Percentiles rank a stretch among this genome's conserved stretches.
phyloP scores from a whole-genome alignment of 2,888 invertebrate genomes.

The Calephelis perditalis region DNA sequence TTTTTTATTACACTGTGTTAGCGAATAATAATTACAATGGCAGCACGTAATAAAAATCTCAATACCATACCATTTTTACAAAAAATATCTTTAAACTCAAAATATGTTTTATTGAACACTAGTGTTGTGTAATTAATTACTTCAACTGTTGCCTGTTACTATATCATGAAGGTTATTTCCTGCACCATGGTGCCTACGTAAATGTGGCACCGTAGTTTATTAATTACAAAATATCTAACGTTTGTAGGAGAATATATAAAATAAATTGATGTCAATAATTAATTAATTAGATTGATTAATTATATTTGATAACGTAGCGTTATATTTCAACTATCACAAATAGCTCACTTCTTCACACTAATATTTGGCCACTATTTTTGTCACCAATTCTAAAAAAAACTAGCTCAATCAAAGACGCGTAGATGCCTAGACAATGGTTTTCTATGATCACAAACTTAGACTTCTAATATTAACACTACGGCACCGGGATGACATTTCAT shows the following conservation, averaged over 20 bases:
- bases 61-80: no score
- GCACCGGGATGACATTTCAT: slow-evolving; percentile 76
- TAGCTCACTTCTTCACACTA: slow-evolving; percentile 10
- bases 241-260: neutral
- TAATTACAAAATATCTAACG: no score
- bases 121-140: no score
- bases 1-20: no score
- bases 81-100: no score
- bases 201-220: no score
- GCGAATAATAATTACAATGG: no score
- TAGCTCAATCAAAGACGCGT: slow-evolving; percentile 74
- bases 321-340: slow-evolving; percentile 7
- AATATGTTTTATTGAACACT: no score
- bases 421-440: slow-evolving; percentile 75
- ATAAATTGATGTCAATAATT: neutral
- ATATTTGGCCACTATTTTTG: slow-evolving; percentile 58
- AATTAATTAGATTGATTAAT: slow-evolving; percentile 1
- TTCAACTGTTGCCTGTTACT: no score
- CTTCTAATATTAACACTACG: slow-evolving; percentile 77
- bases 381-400: slow-evolving; percentile 66
- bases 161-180: no score
- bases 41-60: no score
- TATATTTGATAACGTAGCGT: slow-evolving; percentile 6
- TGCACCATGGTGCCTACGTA: no score
- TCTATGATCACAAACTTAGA: slow-evolving; percentile 69